Evolutionary conservation across 1,140 invertebrate genomes (phyloP).

Genomic region (Drosophila parabipectinata): DNA sequence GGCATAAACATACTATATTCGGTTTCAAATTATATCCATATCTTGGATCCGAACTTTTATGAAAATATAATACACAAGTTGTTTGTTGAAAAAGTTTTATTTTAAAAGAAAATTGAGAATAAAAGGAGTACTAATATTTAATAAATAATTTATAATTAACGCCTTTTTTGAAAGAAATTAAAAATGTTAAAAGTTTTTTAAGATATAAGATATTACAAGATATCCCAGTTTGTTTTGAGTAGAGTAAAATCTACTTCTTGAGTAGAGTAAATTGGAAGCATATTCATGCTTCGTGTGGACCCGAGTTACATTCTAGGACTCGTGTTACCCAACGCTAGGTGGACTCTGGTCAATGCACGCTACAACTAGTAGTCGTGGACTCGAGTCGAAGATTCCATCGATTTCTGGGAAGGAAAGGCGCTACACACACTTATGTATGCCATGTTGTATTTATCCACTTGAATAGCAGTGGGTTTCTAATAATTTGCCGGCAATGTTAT

Average conservation of each 20-base stretch:
- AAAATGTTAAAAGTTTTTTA: too few relatives aligned
- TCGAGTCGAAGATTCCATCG: conserved; percentile 61
- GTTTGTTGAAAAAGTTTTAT: too few relatives aligned
- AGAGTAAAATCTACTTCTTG: not conserved
- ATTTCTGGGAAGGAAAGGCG: conserved; percentile 51
- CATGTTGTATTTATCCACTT: conserved; percentile 20
- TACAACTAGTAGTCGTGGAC: conserved; percentile 28
- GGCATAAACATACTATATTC: not conserved
- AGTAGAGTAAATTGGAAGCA: not conserved
- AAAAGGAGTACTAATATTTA: too few relatives aligned
- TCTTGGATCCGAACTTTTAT: not conserved
- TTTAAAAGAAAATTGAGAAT: too few relatives aligned
- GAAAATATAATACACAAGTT: not conserved
- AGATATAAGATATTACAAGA: too few relatives aligned
- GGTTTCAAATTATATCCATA: not conserved
- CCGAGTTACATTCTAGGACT: conserved; percentile 10
- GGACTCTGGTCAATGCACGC: conserved; percentile 74
- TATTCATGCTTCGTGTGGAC: conserved; percentile 16
- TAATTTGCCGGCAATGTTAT: conserved; percentile 55
- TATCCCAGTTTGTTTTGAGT: too few relatives aligned
- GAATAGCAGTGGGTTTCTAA: conserved; percentile 29
- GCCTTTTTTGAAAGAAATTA: too few relatives aligned
- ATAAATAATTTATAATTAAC: not conserved
- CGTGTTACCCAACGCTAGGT: conserved; percentile 34
- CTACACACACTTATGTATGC: conserved; percentile 23